phyloP scores from a whole-genome alignment of 2,113 vertebrate genomes.

The Carlito syrichta region DNA sequence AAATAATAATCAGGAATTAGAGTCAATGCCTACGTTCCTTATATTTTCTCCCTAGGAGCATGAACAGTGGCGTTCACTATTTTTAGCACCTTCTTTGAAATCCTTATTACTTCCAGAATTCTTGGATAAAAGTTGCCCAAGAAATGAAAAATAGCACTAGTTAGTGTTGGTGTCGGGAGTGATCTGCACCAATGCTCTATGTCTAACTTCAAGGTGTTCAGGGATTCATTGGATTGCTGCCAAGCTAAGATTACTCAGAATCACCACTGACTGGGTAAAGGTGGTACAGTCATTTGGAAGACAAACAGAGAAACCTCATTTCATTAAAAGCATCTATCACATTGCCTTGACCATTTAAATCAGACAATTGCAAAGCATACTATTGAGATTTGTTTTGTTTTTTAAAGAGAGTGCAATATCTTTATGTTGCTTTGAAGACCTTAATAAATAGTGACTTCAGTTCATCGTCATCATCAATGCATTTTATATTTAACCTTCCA shows the following conservation, averaged over 20 bases:
- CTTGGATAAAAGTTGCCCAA: neutral
- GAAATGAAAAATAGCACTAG: neutral
- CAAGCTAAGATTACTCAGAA: neutral
- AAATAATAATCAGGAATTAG: neutral
- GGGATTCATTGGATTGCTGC: neutral
- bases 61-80: neutral
- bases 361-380: neutral
- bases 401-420: neutral
- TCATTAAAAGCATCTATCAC: neutral
- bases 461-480: neutral
- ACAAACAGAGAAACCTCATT: neutral
- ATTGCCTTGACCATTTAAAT: neutral
- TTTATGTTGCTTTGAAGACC: slow-evolving; percentile 16
- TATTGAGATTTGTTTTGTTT: neutral
- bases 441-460: slow-evolving; percentile 28
- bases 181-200: neutral
- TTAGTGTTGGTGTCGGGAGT: neutral
- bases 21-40: neutral
- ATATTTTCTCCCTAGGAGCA: neutral
- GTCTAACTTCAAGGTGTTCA: fast-evolving
- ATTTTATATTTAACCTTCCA: slow-evolving; percentile 45
- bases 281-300: neutral
- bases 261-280: neutral
- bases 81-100: neutral
- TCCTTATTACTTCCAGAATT: neutral